Percentiles rank a stretch among this genome's conserved stretches.
phyloP scores from a whole-genome alignment of 2,888 invertebrate species.

The Platycheirus rosarum region DNA sequence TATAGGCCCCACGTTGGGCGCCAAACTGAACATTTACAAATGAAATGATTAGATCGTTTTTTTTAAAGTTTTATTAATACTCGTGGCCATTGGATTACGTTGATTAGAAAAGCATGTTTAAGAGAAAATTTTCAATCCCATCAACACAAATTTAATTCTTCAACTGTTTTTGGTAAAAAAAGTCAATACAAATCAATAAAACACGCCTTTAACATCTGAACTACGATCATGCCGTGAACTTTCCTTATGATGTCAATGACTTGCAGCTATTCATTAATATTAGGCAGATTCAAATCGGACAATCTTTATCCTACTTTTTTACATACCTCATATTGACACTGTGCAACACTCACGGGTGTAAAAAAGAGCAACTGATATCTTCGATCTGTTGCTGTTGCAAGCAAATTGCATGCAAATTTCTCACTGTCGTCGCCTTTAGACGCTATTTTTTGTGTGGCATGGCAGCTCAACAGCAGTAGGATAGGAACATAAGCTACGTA shows the following conservation, averaged over 20 bases:
- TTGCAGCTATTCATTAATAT: slow-evolving; percentile 42
- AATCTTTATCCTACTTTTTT: slow-evolving; percentile 30
- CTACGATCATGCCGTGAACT: slow-evolving; percentile 63
- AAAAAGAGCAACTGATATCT: slow-evolving; percentile 72
- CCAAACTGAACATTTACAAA: no score
- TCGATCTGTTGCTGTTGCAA: slow-evolving; percentile 59
- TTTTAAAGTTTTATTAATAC: no score
- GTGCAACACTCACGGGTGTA: slow-evolving; percentile 28
- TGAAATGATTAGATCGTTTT: no score
- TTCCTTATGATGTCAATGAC: slow-evolving; percentile 46
- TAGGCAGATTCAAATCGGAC: slow-evolving; percentile 40
- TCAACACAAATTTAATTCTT: no score
- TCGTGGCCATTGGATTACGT: no score
- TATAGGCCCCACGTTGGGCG: no score
- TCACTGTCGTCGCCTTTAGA: slow-evolving; percentile 66
- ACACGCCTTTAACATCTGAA: no score
- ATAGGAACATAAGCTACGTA: slow-evolving; percentile 43
- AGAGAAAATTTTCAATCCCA: no score
- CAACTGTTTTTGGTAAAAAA: no score
- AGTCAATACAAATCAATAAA: no score
- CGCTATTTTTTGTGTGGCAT: slow-evolving; percentile 63
- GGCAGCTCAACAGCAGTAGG: slow-evolving; percentile 28
- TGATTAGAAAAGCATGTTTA: no score
- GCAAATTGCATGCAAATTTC: slow-evolving; percentile 73
- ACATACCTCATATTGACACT: slow-evolving; percentile 30